Conservation (phyloP, 1,140 invertebrate species). For the Papilio aristodemus region DNA sequence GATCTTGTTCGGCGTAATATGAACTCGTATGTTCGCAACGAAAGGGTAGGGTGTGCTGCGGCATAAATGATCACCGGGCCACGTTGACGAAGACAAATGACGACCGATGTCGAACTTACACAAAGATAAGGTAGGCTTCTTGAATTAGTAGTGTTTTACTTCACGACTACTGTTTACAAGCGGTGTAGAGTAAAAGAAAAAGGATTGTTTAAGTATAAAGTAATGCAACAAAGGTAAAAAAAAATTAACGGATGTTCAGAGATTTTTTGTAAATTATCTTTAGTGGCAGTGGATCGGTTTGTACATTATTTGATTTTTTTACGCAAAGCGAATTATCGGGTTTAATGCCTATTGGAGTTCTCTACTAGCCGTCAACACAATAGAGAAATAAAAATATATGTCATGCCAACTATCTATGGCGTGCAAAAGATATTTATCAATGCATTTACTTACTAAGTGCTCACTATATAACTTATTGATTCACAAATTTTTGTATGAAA, state of each 20-base stretch:
- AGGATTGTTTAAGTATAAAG: not conserved
- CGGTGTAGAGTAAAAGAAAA: conserved; percentile 30
- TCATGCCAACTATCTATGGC: too few relatives aligned
- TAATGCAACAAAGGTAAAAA: not conserved
- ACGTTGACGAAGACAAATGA: conserved; percentile 78
- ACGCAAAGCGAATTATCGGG: too few relatives aligned
- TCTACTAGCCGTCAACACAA: too few relatives aligned
- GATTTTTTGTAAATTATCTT: too few relatives aligned
- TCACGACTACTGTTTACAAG: conserved; percentile 62
- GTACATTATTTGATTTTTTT: too few relatives aligned
- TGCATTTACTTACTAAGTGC: too few relatives aligned
- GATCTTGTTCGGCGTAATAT: conserved; percentile 36
- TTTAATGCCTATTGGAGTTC: too few relatives aligned
- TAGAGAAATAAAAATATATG: too few relatives aligned
- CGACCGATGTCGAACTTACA: conserved; percentile 72
- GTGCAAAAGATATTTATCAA: too few relatives aligned
- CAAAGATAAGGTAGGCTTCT: conserved; percentile 76
- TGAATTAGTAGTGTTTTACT: conserved; percentile 76
- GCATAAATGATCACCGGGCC: conserved; percentile 78
- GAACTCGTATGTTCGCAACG: conserved; percentile 48
- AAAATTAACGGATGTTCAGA: not conserved
- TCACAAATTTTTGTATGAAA: too few relatives aligned
- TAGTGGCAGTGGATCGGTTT: too few relatives aligned
- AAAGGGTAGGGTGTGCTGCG: conserved; percentile 78
- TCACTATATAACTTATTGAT: too few relatives aligned